Evolutionary conservation across 1,140 invertebrate species (phyloP).

Genomic region (Ruditapes philippinarum): DNA sequence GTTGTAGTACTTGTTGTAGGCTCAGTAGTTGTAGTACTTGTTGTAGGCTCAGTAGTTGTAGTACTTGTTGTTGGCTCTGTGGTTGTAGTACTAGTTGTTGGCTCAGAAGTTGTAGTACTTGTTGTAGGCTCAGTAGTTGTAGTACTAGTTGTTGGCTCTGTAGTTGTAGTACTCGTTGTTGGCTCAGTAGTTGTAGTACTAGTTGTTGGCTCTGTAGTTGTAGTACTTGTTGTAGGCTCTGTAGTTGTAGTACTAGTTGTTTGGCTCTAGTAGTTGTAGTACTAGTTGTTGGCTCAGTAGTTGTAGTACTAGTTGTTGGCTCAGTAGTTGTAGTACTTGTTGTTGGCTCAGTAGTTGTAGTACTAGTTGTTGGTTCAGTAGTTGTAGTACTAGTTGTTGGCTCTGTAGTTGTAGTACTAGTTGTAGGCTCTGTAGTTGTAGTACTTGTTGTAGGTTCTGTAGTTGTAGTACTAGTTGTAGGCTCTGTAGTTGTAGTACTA

Average conservation of each 20-base stretch:
- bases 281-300: not conserved
- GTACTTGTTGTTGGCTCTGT: too few species aligned
- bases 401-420: conserved; percentile 35
- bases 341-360: conserved; percentile 62
- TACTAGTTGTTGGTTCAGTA: conserved; percentile 16
- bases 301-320: not conserved
- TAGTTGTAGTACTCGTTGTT: not conserved
- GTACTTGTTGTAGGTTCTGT: conserved; percentile 5
- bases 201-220: too few species aligned
- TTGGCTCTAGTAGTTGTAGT: not conserved
- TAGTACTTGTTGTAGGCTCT: too few species aligned
- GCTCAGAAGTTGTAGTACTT: too few species aligned
- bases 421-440: conserved; percentile 13
- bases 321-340: not conserved
- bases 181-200: not conserved
- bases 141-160: not conserved
- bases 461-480: conserved; percentile 58
- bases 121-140: conserved; percentile 6
- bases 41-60: not conserved
- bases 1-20: conserved; percentile 47
- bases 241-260: not conserved
- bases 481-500: conserved; percentile 14
- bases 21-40: not conserved
- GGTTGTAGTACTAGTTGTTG: not conserved
- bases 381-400: conserved; percentile 22